These are phyloP conservation scores for Ostrea edulis DNA, from an alignment of 1,140 invertebrate species.

Conservation along the genomic window DNA sequence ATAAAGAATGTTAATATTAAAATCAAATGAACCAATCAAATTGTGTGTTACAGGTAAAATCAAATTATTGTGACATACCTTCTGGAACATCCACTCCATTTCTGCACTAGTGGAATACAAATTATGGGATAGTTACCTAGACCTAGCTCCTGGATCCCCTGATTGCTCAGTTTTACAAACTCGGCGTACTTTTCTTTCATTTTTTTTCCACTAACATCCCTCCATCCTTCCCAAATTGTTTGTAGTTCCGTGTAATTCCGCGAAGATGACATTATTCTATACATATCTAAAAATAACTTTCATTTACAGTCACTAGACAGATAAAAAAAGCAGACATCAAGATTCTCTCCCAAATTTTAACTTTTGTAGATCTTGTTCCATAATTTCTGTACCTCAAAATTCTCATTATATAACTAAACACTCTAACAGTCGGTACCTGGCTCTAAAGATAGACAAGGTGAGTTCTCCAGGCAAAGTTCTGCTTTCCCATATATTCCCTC, in stretches of 20 bases:
- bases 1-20: no score
- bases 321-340: no score
- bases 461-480: slow-evolving; percentile 75
- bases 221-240: slow-evolving; percentile 87
- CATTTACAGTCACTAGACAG: not conserved
- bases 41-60: no score
- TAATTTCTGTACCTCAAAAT: no score
- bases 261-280: slow-evolving; percentile 65
- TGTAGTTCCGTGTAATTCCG: slow-evolving; percentile 63
- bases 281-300: slow-evolving; percentile 64
- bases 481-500: slow-evolving; percentile 77
- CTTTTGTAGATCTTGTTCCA: no score
- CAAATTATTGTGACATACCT: no score
- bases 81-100: no score
- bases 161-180: slow-evolving; percentile 89
- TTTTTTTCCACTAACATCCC: slow-evolving; percentile 87
- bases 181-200: slow-evolving; percentile 88
- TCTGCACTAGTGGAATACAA: no score
- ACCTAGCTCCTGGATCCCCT: slow-evolving; percentile 83
- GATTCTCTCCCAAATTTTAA: no score
- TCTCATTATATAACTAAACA: no score
- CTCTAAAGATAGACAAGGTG: slow-evolving; percentile 68
- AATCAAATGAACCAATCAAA: no score
- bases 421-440: slow-evolving; percentile 59
- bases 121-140: no score